Evolutionary conservation across 2,888 invertebrate genomes (phyloP).

Genomic region (Drosophila recens): DNA sequence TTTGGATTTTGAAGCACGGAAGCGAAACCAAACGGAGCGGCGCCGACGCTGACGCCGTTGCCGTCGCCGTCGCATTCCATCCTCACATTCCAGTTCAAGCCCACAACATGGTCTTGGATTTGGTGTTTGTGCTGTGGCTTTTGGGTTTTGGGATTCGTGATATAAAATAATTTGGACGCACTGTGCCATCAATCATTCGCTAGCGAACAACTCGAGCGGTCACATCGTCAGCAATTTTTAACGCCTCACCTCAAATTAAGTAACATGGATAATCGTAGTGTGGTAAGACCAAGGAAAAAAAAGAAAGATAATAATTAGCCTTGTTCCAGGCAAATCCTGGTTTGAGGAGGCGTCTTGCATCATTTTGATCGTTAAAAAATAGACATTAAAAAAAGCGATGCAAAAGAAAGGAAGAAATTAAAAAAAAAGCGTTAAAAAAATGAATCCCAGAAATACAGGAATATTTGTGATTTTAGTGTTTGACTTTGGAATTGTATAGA

Average conservation of each 20-base stretch:
- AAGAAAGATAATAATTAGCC: neutral
- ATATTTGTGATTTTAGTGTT: too few relatives aligned
- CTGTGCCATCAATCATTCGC: conserved; percentile 69
- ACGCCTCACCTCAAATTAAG: conserved; percentile 34
- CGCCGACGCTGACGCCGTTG: conserved; percentile 40
- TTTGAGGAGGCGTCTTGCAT: too few relatives aligned
- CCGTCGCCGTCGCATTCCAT: conserved; percentile 47
- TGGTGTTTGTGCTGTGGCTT: neutral
- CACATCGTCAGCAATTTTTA: conserved; percentile 52
- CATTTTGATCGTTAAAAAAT: too few relatives aligned
- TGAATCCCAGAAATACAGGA: too few relatives aligned
- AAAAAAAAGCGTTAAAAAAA: too few relatives aligned
- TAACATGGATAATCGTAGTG: conserved; percentile 69
- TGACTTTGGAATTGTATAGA: too few relatives aligned
- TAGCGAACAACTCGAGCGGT: conserved; percentile 50
- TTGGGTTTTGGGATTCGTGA: conserved; percentile 38
- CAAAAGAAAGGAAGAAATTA: too few relatives aligned
- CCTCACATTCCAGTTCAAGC: conserved; percentile 1
- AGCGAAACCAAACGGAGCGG: conserved; percentile 58
- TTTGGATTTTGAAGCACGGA: conserved; percentile 56
- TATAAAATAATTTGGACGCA: conserved; percentile 75
- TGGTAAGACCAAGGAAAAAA: conserved; percentile 49
- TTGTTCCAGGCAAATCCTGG: neutral
- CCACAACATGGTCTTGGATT: neutral
- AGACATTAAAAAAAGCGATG: too few relatives aligned